Conservation (phyloP, 2,113 vertebrate genomes). For the Silurus asotus region DNA sequence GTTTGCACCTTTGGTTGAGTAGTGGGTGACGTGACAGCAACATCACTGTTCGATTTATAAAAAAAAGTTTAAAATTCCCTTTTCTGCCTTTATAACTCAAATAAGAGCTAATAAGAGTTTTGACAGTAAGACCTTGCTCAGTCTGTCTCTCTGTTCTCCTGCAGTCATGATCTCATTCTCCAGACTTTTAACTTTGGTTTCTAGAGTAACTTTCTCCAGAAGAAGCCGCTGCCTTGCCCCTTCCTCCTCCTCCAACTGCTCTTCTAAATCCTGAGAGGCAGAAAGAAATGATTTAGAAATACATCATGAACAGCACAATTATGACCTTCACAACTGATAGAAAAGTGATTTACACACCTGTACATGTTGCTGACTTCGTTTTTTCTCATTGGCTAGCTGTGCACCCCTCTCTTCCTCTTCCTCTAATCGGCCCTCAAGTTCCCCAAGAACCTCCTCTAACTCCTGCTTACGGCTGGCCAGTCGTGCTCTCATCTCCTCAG, state of each 20-base stretch:
- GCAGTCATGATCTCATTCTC: conserved; percentile 75
- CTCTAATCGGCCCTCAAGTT: conserved; percentile 80
- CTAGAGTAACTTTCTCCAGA: conserved; percentile 85
- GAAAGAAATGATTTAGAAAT: not conserved
- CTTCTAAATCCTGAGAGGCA: conserved; percentile 80
- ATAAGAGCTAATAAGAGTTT: not conserved
- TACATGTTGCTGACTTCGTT: conserved; percentile 78
- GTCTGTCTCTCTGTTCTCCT: conserved; percentile 81
- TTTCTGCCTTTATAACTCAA: not conserved
- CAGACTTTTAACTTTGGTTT: conserved; percentile 84
- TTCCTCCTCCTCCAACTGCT: conserved; percentile 88
- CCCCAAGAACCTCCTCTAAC: conserved; percentile 80
- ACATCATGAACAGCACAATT: not conserved
- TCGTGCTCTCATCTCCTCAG: conserved; percentile 81
- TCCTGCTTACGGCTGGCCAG: conserved; percentile 79
- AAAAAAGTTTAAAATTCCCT: too few species aligned
- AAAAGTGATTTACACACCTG: conserved; percentile 65
- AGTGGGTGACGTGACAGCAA: not conserved
- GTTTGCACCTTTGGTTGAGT: not conserved
- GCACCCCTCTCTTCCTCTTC: conserved; percentile 80
- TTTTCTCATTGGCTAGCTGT: conserved; percentile 79
- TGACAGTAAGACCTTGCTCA: conserved; percentile 75
- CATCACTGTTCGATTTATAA: not conserved
- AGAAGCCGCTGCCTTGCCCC: conserved; percentile 85
- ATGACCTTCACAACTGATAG: not conserved